Evolutionary conservation across 2,797 vertebrate species (phyloP).

Genomic region (Hozukius guyotensis): DNA sequence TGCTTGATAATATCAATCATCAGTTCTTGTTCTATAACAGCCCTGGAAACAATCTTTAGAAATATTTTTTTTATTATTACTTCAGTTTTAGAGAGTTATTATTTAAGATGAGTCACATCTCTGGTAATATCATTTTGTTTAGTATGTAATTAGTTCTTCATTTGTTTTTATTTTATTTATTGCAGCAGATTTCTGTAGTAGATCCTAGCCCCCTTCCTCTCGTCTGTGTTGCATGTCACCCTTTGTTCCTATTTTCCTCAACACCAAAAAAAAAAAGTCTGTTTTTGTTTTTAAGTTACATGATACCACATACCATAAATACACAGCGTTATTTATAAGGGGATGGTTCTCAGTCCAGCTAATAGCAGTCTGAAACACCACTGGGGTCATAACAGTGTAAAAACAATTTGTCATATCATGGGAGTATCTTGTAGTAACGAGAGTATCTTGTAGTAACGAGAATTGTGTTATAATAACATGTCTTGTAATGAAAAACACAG

Average conservation of each 20-base stretch:
- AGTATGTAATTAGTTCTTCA: constrained; percentile 11
- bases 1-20: constrained; percentile 21
- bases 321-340: too few species aligned
- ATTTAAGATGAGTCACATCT: constrained; percentile 63
- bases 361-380: not conserved
- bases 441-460: too few species aligned
- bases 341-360: not conserved
- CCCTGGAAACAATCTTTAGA: constrained; percentile 66
- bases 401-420: too few species aligned
- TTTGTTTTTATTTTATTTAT: constrained; percentile 56
- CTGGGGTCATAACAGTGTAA: not conserved
- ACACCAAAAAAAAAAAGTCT: not conserved
- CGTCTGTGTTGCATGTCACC: constrained; percentile 48
- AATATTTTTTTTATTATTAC: constrained; percentile 19
- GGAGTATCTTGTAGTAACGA: too few species aligned
- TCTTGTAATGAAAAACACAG: too few species aligned
- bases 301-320: not conserved
- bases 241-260: constrained; percentile 76
- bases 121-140: constrained; percentile 31
- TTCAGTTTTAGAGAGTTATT: constrained; percentile 58
- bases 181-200: constrained; percentile 24
- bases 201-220: not conserved
- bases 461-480: too few species aligned
- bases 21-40: not conserved
- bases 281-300: not conserved